phyloP scores from a whole-genome alignment of 2,797 vertebrate genomes.

The Steatocranus sp. region DNA sequence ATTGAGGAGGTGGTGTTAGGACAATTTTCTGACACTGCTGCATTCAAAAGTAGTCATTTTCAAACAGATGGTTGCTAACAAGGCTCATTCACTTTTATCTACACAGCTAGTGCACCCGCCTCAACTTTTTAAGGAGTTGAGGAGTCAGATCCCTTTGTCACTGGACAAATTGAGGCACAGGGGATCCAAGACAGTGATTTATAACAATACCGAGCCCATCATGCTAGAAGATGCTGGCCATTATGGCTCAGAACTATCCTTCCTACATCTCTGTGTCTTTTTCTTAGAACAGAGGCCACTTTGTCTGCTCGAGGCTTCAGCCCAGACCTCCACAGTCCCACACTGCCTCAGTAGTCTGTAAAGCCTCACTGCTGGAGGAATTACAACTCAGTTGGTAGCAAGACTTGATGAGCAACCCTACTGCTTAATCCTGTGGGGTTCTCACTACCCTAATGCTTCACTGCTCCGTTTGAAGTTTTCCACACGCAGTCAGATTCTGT shows the following conservation, averaged over 20 bases:
- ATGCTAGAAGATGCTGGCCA: conserved; percentile 16
- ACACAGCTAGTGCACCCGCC: not conserved
- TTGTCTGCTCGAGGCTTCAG: conserved; percentile 28
- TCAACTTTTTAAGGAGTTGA: not conserved
- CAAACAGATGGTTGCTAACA: not conserved
- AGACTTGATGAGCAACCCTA: conserved; percentile 52
- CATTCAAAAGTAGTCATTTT: conserved; percentile 13
- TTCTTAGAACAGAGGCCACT: conserved; percentile 29
- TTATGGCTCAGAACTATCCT: conserved; percentile 23
- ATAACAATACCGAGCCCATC: conserved; percentile 18
- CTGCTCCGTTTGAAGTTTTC: conserved; percentile 51
- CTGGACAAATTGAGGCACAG: conserved; percentile 29
- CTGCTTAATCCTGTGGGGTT: conserved; percentile 53
- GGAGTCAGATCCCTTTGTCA: conserved; percentile 19
- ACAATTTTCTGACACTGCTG: not conserved
- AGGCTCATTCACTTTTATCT: conserved; percentile 9
- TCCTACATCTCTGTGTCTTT: conserved; percentile 5
- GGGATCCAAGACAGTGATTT: conserved; percentile 45
- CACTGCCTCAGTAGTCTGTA: conserved; percentile 3
- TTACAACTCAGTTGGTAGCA: conserved; percentile 35
- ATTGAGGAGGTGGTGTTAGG: conserved; percentile 10
- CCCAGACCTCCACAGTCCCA: conserved; percentile 11
- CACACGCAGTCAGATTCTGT: conserved; percentile 17
- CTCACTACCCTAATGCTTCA: conserved; percentile 16
- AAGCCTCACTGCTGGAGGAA: conserved; percentile 38